Conservation (phyloP, 2,113 vertebrate genomes). For the Neotragus moschatus region DNA sequence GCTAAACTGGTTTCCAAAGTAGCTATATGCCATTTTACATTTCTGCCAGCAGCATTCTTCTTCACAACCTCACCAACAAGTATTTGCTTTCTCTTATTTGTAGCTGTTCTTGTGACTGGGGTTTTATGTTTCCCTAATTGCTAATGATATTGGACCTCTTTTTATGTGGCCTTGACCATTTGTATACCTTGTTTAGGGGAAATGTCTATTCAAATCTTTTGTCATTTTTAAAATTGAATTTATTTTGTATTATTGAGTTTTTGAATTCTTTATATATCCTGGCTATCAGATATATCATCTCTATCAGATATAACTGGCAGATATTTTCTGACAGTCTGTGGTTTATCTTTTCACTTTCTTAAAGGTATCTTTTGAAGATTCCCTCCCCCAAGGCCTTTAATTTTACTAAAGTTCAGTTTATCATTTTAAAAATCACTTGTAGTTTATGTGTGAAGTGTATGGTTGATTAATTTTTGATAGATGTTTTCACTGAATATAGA, state of each 20-base stretch:
- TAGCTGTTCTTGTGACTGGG: neutral
- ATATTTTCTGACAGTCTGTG: neutral
- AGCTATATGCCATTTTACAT: accelerated
- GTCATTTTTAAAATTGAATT: neutral
- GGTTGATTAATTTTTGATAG: neutral
- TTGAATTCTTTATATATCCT: neutral
- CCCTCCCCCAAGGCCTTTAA: neutral
- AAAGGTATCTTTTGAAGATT: neutral
- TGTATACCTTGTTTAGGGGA: neutral
- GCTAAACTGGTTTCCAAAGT: neutral
- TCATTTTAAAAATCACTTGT: neutral
- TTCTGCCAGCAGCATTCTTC: neutral
- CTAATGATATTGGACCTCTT: accelerated
- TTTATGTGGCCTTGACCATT: no score
- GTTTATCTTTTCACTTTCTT: neutral
- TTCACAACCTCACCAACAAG: accelerated
- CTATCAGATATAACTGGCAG: neutral
- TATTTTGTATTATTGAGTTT: neutral
- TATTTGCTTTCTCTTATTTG: neutral
- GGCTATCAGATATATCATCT: neutral
- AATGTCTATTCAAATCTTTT: neutral
- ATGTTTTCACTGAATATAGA: neutral
- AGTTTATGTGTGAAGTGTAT: neutral
- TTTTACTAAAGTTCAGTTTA: neutral
- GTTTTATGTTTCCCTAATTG: neutral